Evolutionary conservation across 2,113 vertebrate genomes (phyloP).

Genomic region (Malurus elegans): DNA sequence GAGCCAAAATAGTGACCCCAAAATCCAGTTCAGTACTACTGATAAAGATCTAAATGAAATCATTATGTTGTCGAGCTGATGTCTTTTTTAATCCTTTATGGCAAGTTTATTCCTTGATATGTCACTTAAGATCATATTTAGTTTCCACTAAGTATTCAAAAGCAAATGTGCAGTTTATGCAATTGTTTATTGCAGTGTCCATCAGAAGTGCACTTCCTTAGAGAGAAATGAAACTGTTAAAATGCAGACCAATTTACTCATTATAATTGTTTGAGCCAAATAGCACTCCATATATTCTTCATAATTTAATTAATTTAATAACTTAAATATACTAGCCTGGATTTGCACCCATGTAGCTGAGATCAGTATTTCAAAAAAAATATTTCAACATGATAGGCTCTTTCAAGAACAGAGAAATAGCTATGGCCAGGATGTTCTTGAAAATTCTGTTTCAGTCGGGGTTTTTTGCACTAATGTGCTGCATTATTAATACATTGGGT

Average conservation of each 20-base stretch:
- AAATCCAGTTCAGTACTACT: background rate
- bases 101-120: background rate
- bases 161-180: background rate
- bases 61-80: background rate
- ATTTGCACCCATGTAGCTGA: background rate
- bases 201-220: background rate
- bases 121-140: background rate
- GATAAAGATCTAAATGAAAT: slow-evolving; percentile 25
- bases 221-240: background rate
- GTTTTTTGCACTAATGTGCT: slow-evolving; percentile 32
- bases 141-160: background rate
- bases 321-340: background rate
- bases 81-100: background rate
- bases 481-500: slow-evolving; percentile 51
- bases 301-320: background rate
- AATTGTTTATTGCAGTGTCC: background rate
- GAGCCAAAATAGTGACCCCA: background rate
- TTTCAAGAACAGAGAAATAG: slow-evolving; percentile 56
- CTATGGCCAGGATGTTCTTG: slow-evolving; percentile 38
- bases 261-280: background rate
- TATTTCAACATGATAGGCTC: background rate
- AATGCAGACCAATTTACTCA: background rate
- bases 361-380: slow-evolving; percentile 1
- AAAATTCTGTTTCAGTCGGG: slow-evolving; percentile 46
- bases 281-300: background rate